Evolutionary conservation across 2,797 vertebrate species (phyloP).

Genomic region (Helicolenus hilgendorfi): DNA sequence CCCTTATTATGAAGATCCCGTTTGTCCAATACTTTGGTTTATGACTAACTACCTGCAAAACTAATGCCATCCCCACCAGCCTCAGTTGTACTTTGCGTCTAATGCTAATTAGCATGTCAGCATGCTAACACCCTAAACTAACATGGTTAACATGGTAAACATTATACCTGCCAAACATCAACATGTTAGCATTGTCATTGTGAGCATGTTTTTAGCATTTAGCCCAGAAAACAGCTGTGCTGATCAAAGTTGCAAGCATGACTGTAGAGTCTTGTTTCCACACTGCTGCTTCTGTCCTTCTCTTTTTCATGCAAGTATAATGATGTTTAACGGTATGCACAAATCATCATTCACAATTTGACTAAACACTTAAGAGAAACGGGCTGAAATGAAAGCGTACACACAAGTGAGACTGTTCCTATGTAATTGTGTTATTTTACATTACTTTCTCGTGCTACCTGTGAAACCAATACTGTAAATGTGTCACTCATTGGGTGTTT

Average conservation of each 20-base stretch:
- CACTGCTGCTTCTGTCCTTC: not conserved
- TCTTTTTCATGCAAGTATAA: not conserved
- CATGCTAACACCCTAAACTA: not conserved
- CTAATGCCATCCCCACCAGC: not conserved
- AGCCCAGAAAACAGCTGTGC: not conserved
- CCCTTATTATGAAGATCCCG: too few species aligned
- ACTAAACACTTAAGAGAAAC: not conserved
- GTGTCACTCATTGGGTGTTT: constrained; percentile 12
- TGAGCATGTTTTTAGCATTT: not conserved
- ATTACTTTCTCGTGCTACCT: not conserved
- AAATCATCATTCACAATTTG: not conserved
- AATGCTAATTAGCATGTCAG: not conserved
- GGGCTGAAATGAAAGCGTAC: not conserved
- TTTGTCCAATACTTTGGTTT: too few species aligned
- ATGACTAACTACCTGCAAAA: not conserved
- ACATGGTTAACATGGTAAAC: not conserved
- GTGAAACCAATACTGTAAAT: constrained; percentile 13
- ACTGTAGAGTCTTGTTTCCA: not conserved
- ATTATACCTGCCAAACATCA: not conserved
- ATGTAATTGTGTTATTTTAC: not conserved
- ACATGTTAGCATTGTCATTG: not conserved
- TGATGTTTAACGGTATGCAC: not conserved
- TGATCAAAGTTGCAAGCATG: not conserved
- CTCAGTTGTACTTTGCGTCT: not conserved
- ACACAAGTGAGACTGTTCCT: not conserved